phyloP scores from a whole-genome alignment of 2,113 vertebrate genomes.

The Eleginops maclovinus region DNA sequence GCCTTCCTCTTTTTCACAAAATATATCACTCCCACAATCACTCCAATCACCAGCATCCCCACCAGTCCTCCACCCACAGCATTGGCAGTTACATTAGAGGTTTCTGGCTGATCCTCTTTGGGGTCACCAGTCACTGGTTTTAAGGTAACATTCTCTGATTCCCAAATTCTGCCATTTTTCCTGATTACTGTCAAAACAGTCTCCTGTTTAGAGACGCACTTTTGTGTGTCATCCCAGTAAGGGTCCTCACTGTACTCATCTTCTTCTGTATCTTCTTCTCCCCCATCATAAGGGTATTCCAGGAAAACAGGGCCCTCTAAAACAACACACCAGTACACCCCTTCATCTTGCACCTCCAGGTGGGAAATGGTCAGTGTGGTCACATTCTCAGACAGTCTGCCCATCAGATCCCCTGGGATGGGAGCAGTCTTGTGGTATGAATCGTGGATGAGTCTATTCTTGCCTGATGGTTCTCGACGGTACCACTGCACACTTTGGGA shows the following conservation, averaged over 20 bases:
- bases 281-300: not conserved
- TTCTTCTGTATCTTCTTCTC: not conserved
- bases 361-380: slow-evolving; percentile 52
- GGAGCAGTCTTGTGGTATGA: slow-evolving; percentile 13
- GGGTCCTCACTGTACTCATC: not conserved
- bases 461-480: not conserved
- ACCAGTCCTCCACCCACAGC: slow-evolving; percentile 33
- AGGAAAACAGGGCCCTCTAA: not conserved
- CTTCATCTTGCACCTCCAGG: slow-evolving; percentile 46
- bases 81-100: not conserved
- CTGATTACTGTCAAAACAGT: slow-evolving; percentile 20
- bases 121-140: rapidly evolving
- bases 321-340: slow-evolving; percentile 75
- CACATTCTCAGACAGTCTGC: slow-evolving; percentile 41
- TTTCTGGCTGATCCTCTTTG: not conserved
- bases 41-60: slow-evolving; percentile 46
- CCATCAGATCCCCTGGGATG: slow-evolving; percentile 49
- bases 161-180: rapidly evolving
- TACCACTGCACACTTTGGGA: slow-evolving; percentile 74
- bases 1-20: slow-evolving; percentile 34
- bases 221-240: not conserved
- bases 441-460: slow-evolving; percentile 56
- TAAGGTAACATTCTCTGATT: not conserved
- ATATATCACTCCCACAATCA: slow-evolving; percentile 22
- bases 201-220: slow-evolving; percentile 72